A percentile compares a stretch with the other conserved stretches of the same genome.
phyloP scores from a whole-genome alignment of 2,888 invertebrate genomes.

The Oligia fasciuncula region DNA sequence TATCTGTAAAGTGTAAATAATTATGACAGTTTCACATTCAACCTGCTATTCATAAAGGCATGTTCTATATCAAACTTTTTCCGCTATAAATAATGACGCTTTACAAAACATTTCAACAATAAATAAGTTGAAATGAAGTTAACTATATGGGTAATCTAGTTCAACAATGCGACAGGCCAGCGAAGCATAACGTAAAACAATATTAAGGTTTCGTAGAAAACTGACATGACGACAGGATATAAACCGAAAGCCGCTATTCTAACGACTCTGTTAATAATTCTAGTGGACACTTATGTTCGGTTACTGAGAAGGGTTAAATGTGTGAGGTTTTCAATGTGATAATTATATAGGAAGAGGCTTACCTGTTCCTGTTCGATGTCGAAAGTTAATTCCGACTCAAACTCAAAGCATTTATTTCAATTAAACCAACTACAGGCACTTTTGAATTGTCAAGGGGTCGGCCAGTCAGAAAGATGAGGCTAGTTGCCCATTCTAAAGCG shows the following conservation, averaged over 20 bases:
- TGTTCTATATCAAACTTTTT: background rate
- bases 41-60: background rate
- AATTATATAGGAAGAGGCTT: background rate
- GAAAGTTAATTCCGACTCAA: background rate
- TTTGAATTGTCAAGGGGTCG: no score
- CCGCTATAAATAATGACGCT: background rate
- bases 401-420: no score
- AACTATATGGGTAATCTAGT: background rate
- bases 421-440: no score
- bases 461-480: no score
- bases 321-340: conserved; percentile 26
- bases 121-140: background rate
- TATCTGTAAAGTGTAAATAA: background rate
- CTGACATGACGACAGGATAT: conserved; percentile 20
- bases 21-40: background rate
- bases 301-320: conserved; percentile 17
- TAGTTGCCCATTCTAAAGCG: no score
- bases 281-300: conserved; percentile 62
- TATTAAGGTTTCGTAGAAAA: conserved; percentile 22
- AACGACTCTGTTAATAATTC: conserved; percentile 44
- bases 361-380: background rate
- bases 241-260: no score
- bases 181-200: conserved; percentile 8
- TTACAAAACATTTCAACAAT: conserved; percentile 1
- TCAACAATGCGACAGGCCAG: conserved; percentile 1